A percentile compares a stretch with the other conserved stretches of the same genome.
These are phyloP conservation scores for Agrilus planipennis DNA, from an alignment of 1,140 invertebrate species.

Conservation along the genomic window DNA sequence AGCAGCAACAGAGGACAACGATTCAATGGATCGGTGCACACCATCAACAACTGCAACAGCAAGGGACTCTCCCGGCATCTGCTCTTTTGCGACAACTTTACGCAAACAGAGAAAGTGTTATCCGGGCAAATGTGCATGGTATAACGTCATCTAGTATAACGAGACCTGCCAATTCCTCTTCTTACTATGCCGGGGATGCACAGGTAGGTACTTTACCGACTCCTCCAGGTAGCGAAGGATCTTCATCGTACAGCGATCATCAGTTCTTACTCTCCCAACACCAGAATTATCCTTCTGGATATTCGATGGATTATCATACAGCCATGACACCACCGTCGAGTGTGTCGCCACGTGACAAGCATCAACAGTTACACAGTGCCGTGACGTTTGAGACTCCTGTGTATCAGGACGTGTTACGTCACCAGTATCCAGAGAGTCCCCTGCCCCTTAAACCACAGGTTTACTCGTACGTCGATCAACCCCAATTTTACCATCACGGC, in stretches of 20 bases:
- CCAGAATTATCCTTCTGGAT: slow-evolving; percentile 47
- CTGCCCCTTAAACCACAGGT: slow-evolving; percentile 83
- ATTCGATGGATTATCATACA: slow-evolving; percentile 71
- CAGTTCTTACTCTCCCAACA: slow-evolving; percentile 53
- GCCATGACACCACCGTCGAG: slow-evolving; percentile 93
- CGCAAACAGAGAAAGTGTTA: slow-evolving; percentile 87
- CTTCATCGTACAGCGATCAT: slow-evolving; percentile 54
- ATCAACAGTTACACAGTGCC: slow-evolving; percentile 43
- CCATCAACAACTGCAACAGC: slow-evolving; percentile 49
- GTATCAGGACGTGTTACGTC: slow-evolving; percentile 46
- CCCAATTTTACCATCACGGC: slow-evolving; percentile 71
- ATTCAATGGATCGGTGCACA: slow-evolving; percentile 89
- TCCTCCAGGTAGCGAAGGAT: slow-evolving; percentile 71
- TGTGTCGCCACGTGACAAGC: slow-evolving; percentile 83
- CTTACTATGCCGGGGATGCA: slow-evolving; percentile 28
- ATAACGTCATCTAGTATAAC: slow-evolving; percentile 43
- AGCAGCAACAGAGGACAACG: slow-evolving; percentile 71
- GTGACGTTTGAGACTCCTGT: slow-evolving; percentile 32
- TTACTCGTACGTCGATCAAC: slow-evolving; percentile 64
- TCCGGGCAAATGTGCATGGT: slow-evolving; percentile 76
- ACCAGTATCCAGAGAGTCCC: slow-evolving; percentile 55
- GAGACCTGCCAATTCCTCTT: slow-evolving; percentile 32
- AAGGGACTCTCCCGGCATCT: slow-evolving; percentile 57
- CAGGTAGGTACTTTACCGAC: slow-evolving; percentile 65
- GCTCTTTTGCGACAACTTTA: slow-evolving; percentile 81